Evolutionary conservation across 2,113 vertebrate species (phyloP).

Genomic region (Rhinoderma darwinii): DNA sequence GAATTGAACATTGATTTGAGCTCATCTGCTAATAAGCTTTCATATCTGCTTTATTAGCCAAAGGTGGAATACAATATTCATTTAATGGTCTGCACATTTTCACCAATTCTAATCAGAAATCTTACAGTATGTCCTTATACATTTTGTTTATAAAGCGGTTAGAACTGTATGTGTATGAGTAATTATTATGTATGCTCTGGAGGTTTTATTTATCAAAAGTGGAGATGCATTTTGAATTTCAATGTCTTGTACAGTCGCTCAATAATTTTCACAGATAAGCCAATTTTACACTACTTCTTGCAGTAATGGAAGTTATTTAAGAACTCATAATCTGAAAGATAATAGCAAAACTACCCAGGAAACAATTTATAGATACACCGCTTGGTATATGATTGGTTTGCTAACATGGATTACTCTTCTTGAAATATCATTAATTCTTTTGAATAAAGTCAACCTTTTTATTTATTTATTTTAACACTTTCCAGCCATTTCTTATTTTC

Average conservation of each 20-base stretch:
- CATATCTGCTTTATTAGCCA: slow-evolving; percentile 31
- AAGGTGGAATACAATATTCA: slow-evolving; percentile 30
- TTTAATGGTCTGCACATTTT: slow-evolving; percentile 6
- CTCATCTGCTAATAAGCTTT: slow-evolving; percentile 26
- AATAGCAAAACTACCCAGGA: slow-evolving; percentile 31
- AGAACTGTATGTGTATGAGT: not conserved
- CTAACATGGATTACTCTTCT: slow-evolving; percentile 6
- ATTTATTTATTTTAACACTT: not conserved
- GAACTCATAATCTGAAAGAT: slow-evolving; percentile 43
- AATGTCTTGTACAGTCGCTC: slow-evolving; percentile 23
- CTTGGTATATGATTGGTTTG: slow-evolving; percentile 23
- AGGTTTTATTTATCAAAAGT: slow-evolving; percentile 24
- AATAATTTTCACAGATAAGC: slow-evolving; percentile 40
- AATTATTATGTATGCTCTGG: slow-evolving; percentile 34
- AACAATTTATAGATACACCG: slow-evolving; percentile 32
- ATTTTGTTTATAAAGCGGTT: not conserved
- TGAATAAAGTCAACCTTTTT: not conserved
- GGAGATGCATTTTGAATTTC: slow-evolving; percentile 11
- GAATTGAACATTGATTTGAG: slow-evolving; percentile 17
- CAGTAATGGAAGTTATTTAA: slow-evolving; percentile 50
- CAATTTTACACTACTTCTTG: slow-evolving; percentile 49
- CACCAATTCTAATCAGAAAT: slow-evolving; percentile 1
- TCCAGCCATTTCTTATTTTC: too few species aligned
- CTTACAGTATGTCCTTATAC: slow-evolving; percentile 31
- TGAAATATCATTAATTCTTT: not conserved